Base-by-base conservation (phyloP, 2,888 invertebrate genomes). In the Pyrgus malvae region DNA sequence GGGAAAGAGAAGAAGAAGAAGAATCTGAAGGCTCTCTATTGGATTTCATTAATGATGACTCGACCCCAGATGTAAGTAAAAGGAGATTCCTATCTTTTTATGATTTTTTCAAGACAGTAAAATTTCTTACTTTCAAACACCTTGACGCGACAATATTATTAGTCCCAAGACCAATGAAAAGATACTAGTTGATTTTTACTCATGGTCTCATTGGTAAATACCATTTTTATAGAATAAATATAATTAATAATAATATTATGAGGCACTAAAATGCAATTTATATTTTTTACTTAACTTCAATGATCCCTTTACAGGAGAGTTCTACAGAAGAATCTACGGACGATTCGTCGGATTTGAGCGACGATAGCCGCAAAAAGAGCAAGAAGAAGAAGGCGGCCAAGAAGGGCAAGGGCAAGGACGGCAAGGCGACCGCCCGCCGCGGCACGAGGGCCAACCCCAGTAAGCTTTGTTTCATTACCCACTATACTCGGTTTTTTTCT, bases 1-100 rank as follows among this genome's bases (percentile, higher is more conserved):
- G 90, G 61, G 90, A 91, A 35, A 82, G 81, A 71, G 91, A 91
- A 69, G 79, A 80, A 69, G 79, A 80, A 64, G 92, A 92, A 53
- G 95, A 95, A 58, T 93, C 94, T 0, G 94, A 94, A 70, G 95
- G 94, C 21, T 95, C 95, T 0, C 70, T 96, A 33, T 93, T 89
- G 62, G 95, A 96, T 72, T 96, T 96, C 64, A 94, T 96, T 46
- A 93, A 93, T 68, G 92, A 91, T 57, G 92, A 91, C 48, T 83
- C 89, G 9, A 90, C 89, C 0, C 80, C 86, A 9, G 83, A 90
- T n/a, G 82, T 85, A 58, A 77, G 73, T 58, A 54, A 40, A 17
- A 37, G 2, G 2, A 31, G 4, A n/a, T 6, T 4, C 23, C 3
- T 23, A 23, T 23, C 6, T 23, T 23, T 23, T 3, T 3, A 4